Evolutionary conservation across 2,797 vertebrate species (phyloP), one percentile per base, ranked within the genome.

Genomic region (Trichosurus vulpecula): DNA sequence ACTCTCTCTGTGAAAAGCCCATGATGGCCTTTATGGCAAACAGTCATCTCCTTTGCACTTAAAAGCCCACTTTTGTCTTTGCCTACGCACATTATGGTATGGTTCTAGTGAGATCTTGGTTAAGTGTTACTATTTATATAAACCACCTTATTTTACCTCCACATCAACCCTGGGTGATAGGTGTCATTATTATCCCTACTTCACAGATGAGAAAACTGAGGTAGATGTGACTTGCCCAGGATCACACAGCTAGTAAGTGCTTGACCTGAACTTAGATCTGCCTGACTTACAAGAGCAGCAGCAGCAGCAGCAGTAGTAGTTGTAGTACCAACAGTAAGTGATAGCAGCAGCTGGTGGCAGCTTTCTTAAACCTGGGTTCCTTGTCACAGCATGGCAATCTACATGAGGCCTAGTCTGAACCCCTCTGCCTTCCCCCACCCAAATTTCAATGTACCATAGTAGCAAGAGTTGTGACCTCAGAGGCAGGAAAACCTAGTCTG

Each of bases 1-100:
- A 54, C 90, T 94, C 92, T 55, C n/a, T 53, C 66, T 74, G 90
- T 61, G 51, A 94, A 97, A 54, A 51, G n/a, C 29, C 57, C 47
- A 57, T 74, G 29, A 30, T 93, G 90, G 51, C 25, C 57, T 89
- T 95, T 90, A 89, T 29, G n/a, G 55, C 1, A 91, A 22, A 94
- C 52, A 52, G 0, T 93, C 47, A 9, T 51, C 16, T 41, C 14
- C 8, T 90, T 74, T 31, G 41, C 52, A 51, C 9, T 35, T 58
- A 54, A 92, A 16, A n/a, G 35, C 61, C 81, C 90, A 41, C 93
- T 57, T 91, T 74, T 89, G 81, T 94, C 92, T 91, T 12, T 92
- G 54, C 25, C 16, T 29, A 27, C 89, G 92, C 9, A 51, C 41
- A 95, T 92, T 95, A 93, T 58, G 51, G 52, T 4, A 2, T 16